Evolutionary conservation across 1,140 invertebrate genomes (phyloP), one percentile per base, ranked within the genome.

Genomic region (Drosophila murphyi): DNA sequence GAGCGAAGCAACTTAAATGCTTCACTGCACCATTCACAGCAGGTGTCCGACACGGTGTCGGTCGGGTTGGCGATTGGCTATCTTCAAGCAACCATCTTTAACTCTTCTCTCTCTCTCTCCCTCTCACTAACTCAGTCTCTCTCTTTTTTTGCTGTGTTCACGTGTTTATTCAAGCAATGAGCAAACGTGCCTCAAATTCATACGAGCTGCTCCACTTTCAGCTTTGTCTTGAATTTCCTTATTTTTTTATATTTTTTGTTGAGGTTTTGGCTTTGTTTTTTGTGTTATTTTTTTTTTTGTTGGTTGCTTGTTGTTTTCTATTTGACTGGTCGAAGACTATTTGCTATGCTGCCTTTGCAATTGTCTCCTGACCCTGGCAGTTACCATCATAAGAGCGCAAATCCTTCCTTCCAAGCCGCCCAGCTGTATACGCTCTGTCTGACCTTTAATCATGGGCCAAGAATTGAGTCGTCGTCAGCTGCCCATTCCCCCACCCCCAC

Each of bases 1-100:
- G 80, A 85, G 74, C 60, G 69, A 73, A 65, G 52, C 81, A 77
- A 73, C 77, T 85, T 71, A 67, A 83, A 77, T 64, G 81, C 64
- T 80, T 61, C 73, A 59, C 35, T 77, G 76, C 72, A 52, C n/a
- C 76, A 57, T 64, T 47, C 80, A 76, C 60, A 82, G 79, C 80
- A 78, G 76, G 76, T 77, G 74, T 62, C 20, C 20, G 20, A 20
- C 20, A 20, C 20, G 20, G 20, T 20, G 20, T 20, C 57, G 37
- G 7, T n/a, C 12, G 12, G 32, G 28, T 29, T 32, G 29, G 45
- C 47, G 55, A 59, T 28, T 69, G 8, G 32, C 31, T 39, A 69
- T 52, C 35, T n/a, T 12, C 37, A 12, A 39, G 29, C 55, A 34
- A 37, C 12, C 34, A 12, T 34, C 43, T 31, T 35, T 6, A 28